Base-by-base conservation (phyloP, 2,797 vertebrate species). In the Microchirus variegatus region DNA sequence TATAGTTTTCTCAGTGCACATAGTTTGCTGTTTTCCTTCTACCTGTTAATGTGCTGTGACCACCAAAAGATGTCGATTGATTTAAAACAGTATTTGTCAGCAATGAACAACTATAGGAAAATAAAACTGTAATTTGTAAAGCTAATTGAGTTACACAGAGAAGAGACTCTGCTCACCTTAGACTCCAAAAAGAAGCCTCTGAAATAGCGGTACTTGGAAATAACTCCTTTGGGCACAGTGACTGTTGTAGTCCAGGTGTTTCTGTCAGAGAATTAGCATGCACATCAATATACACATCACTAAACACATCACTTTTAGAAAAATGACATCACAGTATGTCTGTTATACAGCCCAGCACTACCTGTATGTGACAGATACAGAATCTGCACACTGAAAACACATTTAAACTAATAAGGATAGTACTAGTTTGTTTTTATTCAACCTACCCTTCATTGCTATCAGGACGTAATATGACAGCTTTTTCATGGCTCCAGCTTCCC, bases 101-200 rank as follows among this genome's bases (percentile, higher is more conserved):
- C 1, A 38, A 31, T 31, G 31, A 31, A 31, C 31, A 31, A 31
- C 7, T 38, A 38, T 38, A 38, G 3, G 38, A 40, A 40, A 31
- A 31, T 31, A 31, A 31, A 31, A 31, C 31, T 31, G 31, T 31
- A 31, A 31, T 6, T 31, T 6, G 31, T 31, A 8, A 31, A 31
- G 31, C 31, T 31, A 31, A 3, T 8, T 31, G 31, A 31, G 31
- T 6, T 22, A 22, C 22, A 48, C 1, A 53, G 41, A 47, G 10
- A 56, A 40, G 17, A 47, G 13, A 49, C 16, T 46, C 35, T 56
- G 57, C 94, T 91, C 95, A 99, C 98, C 96, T 95, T 96, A 47
- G 96, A 90, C 82, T 96, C 93, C 74, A 98, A 75, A 85, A 97
- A 95, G 88, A 90, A 95, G 52, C 96, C 97, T 90, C 92, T 96